These are phyloP conservation scores for Drosophila falleni DNA, from an alignment of 2,888 invertebrate species.

Conservation along the genomic window DNA sequence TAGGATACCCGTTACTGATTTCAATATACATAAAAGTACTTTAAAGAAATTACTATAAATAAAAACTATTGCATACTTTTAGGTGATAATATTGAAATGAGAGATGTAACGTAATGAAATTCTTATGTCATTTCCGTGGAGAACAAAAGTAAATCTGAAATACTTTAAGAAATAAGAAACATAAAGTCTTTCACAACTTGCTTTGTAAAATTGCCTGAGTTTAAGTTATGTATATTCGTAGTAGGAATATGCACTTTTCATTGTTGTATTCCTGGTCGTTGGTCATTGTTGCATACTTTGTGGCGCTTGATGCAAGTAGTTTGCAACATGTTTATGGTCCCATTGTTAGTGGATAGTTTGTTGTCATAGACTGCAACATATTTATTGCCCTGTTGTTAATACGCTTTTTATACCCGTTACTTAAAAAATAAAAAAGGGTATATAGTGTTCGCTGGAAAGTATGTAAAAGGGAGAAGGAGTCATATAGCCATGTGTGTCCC, in stretches of 20 bases:
- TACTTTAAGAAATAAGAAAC: too few species aligned
- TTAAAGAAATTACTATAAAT: too few species aligned
- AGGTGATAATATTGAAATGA: too few species aligned
- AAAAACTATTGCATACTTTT: too few species aligned
- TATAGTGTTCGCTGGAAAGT: too few species aligned
- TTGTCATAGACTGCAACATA: constrained; percentile 28
- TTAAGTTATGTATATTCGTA: neutral
- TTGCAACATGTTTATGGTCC: constrained; percentile 30
- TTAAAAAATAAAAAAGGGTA: too few species aligned
- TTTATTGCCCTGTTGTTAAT: constrained; percentile 46
- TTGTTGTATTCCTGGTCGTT: neutral
- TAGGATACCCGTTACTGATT: too few species aligned
- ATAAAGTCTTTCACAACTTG: neutral
- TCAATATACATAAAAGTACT: too few species aligned
- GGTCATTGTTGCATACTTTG: neutral
- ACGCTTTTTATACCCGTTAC: too few species aligned
- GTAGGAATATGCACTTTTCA: neutral
- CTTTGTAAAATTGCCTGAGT: neutral
- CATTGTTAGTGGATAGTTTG: constrained; percentile 1
- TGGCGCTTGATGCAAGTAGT: neutral
- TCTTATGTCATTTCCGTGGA: neutral
- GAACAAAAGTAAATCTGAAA: neutral
- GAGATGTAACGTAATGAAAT: neutral
- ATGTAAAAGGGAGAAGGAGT: too few species aligned
- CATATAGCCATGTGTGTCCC: too few species aligned